Percentiles rank a stretch among this genome's conserved stretches.
Conservation (phyloP, 2,113 vertebrate species). For the Australoheros scitulus region DNA sequence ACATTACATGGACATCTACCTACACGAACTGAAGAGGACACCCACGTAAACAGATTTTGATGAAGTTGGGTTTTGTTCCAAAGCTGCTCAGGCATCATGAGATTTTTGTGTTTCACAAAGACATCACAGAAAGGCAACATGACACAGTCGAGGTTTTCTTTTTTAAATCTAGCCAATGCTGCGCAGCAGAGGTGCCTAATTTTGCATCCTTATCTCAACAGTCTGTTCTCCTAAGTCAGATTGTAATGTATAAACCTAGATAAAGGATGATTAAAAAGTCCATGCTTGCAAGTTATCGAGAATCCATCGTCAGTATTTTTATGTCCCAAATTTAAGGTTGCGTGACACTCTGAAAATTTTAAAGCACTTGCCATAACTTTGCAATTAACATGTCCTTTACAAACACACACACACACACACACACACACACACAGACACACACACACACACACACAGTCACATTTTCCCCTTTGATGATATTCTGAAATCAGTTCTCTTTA, state of each 20-base stretch:
- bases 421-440: neutral
- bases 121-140: neutral
- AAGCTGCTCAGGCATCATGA: neutral
- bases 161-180: neutral
- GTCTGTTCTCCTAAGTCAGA: neutral
- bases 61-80: neutral
- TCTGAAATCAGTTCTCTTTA: slow-evolving; percentile 70
- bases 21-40: neutral
- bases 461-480: slow-evolving; percentile 61
- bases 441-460: slow-evolving; percentile 1
- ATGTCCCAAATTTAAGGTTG: slow-evolving; percentile 5
- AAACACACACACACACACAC: slow-evolving; percentile 6
- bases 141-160: neutral
- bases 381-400: slow-evolving; percentile 4
- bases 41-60: neutral
- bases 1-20: neutral
- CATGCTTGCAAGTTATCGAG: neutral
- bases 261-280: neutral
- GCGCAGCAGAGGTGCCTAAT: neutral
- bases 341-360: neutral
- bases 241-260: neutral
- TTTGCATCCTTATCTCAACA: neutral
- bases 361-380: slow-evolving; percentile 27
- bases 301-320: neutral
- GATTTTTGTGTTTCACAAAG: neutral